Conservation (phyloP, 2,888 invertebrate genomes). For the Cheilosia variabilis region DNA sequence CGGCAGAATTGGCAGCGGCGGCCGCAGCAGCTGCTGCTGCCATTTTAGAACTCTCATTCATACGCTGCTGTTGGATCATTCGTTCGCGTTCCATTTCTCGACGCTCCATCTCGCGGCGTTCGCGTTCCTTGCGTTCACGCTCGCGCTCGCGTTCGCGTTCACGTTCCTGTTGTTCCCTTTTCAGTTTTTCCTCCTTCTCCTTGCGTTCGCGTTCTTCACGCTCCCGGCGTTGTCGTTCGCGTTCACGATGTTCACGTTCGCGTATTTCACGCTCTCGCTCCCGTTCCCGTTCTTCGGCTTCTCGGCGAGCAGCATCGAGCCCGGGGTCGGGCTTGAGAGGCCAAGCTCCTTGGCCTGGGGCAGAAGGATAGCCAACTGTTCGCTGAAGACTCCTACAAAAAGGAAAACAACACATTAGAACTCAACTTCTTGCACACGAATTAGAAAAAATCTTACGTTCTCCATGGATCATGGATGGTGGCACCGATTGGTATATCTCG, state of each 20-base stretch:
- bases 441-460: constrained; percentile 84
- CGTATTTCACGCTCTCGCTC: constrained; percentile 83
- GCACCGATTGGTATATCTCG: constrained; percentile 86
- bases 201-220: constrained; percentile 83
- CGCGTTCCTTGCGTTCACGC: constrained; percentile 85
- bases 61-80: constrained; percentile 86
- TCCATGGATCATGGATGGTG: constrained; percentile 88
- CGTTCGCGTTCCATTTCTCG: constrained; percentile 87
- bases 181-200: constrained; percentile 85
- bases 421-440: not conserved
- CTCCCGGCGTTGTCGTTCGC: constrained; percentile 83
- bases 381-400: constrained; percentile 84
- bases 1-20: constrained; percentile 78
- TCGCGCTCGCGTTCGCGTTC: constrained; percentile 86
- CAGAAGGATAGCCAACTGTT: constrained; percentile 86
- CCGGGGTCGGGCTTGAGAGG: constrained; percentile 84
- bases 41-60: constrained; percentile 84
- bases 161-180: constrained; percentile 85
- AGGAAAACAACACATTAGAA: not conserved
- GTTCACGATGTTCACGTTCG: constrained; percentile 83
- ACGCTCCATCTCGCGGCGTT: constrained; percentile 85
- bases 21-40: constrained; percentile 82
- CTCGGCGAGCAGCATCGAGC: constrained; percentile 86
- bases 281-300: constrained; percentile 85
- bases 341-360: constrained; percentile 86